Base-by-base conservation (phyloP, 2,797 vertebrate genomes). In the Oophaga sylvatica region DNA sequence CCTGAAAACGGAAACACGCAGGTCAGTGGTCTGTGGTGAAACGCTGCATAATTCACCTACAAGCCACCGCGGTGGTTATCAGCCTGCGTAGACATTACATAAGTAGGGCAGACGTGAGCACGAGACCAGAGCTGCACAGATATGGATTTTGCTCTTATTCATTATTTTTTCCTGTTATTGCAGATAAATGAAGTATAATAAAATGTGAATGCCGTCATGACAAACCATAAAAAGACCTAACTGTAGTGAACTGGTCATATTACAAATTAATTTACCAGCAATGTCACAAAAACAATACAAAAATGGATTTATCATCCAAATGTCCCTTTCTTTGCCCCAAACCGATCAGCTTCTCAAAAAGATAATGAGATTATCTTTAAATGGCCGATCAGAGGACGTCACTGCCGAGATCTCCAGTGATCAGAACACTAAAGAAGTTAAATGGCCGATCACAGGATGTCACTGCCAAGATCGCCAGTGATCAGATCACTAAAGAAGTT, bases 1-100 rank as follows among this genome's bases (percentile, higher is more conserved):
- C 19, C 17, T 15, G 70, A 16, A 19, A 84, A 75, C 75, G 20
- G 59, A 83, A 73, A 62, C 68, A 75, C 70, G 12, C 81, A n/a
- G 81, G 81, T 83, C 68, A 83, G 68, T 75, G 82, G 68, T 83
- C 56, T 19, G 26, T 56, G 62, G 22, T 13, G 70, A 73, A 35
- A 65, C 70, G 31, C 29, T 16, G 68, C 31, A 84, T 84, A 62
- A 84, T 31, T 84, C 82, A 62, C 82, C 70, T 26, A 15, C 53
- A 60, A 68, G 81, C 29, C 68, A 70, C 82, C 11, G 45, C 29
- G 45, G 29, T 45, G 56, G 68, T 84, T 75, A 75, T 84, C 68
- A 73, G 81, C 68, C 80, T 6, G 53, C 67, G 73, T 3, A 83
- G 83, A 84, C 83, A 53, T 84, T 84, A 84, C 83, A 84, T 84